Evolutionary conservation across 2,797 vertebrate species (phyloP).

Genomic region (Avahi laniger): DNA sequence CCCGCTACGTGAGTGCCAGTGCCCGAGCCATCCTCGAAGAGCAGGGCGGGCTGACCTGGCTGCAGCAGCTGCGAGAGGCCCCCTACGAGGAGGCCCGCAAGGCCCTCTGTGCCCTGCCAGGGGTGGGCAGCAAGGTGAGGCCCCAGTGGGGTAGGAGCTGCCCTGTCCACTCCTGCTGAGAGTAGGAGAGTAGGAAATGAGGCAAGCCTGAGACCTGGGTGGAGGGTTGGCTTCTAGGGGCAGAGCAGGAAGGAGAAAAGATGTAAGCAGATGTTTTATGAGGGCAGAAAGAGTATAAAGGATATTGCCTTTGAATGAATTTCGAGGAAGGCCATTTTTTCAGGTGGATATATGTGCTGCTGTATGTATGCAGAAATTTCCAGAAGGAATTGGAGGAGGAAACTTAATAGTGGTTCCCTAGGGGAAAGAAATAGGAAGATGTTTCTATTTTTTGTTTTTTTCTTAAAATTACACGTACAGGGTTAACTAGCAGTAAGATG

Average conservation of each 20-base stretch:
- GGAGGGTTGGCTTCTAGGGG: neutral
- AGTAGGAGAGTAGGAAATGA: neutral
- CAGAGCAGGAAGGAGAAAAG: neutral
- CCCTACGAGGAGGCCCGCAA: constrained; percentile 89
- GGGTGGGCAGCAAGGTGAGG: constrained; percentile 93
- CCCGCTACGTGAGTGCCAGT: constrained; percentile 91
- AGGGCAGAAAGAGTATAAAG: neutral
- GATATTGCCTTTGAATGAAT: neutral
- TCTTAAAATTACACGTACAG: constrained; percentile 14
- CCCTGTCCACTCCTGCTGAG: neutral
- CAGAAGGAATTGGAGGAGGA: neutral
- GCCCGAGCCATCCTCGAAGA: constrained; percentile 88
- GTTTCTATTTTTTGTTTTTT: constrained; percentile 25
- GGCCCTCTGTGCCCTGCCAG: constrained; percentile 91
- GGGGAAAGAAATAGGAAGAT: neutral
- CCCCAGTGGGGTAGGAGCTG: fast-evolving
- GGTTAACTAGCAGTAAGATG: neutral
- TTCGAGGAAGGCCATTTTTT: constrained; percentile 13
- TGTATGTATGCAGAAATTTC: neutral
- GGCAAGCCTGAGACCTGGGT: neutral
- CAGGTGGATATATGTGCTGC: neutral
- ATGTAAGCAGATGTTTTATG: neutral
- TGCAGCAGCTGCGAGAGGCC: constrained; percentile 85
- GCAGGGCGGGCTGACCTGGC: constrained; percentile 87
- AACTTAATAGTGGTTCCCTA: neutral